These are phyloP conservation scores for Australoheros facetus DNA, from an alignment of 2,797 vertebrate genomes.

Conservation along the genomic window DNA sequence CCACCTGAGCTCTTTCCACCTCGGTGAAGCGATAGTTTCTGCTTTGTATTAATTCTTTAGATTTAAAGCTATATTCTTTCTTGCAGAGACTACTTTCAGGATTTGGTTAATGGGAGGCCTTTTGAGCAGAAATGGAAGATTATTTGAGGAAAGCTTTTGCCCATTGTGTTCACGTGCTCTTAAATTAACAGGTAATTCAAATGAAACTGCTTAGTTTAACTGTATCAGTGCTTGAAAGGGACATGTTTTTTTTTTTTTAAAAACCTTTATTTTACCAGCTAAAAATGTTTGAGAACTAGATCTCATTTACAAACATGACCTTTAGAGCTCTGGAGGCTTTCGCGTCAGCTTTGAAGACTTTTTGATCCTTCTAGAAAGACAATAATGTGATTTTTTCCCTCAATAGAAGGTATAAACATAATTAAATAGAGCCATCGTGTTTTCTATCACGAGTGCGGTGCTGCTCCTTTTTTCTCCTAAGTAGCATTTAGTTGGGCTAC, in stretches of 20 bases:
- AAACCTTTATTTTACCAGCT: too few relatives aligned
- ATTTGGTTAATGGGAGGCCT: background rate
- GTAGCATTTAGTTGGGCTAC: background rate
- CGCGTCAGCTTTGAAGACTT: background rate
- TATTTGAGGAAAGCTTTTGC: background rate
- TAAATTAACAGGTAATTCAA: background rate
- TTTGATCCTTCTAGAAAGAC: background rate
- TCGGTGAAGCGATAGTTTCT: background rate
- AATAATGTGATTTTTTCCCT: fast-evolving
- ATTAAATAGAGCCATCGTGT: background rate
- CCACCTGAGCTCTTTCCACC: background rate
- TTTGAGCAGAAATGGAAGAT: background rate
- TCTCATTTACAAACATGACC: too few relatives aligned
- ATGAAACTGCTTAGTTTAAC: background rate
- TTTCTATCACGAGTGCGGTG: background rate
- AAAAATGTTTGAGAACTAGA: too few relatives aligned
- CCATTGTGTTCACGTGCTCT: background rate
- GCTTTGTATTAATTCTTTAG: background rate
- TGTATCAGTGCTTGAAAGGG: background rate
- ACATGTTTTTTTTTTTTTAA: too few relatives aligned
- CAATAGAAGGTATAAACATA: background rate
- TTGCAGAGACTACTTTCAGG: background rate
- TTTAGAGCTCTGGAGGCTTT: background rate
- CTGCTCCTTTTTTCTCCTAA: background rate
- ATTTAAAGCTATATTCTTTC: background rate